Base-by-base conservation (phyloP, 2,113 vertebrate genomes). In the Lophura nycthemera region DNA sequence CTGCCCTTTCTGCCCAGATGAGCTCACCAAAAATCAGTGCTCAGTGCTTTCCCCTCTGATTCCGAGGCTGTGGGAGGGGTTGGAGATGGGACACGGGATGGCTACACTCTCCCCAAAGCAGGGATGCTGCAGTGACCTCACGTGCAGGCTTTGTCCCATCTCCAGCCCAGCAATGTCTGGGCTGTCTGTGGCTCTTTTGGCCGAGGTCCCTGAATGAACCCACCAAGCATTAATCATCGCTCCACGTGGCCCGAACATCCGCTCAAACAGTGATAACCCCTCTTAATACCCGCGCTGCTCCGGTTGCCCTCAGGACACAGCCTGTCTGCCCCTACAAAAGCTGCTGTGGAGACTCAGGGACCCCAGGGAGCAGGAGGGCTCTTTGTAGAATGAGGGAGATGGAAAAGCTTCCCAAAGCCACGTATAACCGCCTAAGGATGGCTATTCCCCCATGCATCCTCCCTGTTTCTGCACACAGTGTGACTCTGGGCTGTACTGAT, bases 271-370 rank as follows among this genome's bases (percentile, higher is more conserved):
- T 56, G 81, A 66, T 66, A 87, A 78, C 90, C 32, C 79, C 59
- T 90, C 91, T 76, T 96, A 95, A 90, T 54, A 45, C 93, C 84
- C 10, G 10, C 3, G 38, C 8, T 52, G 85, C 79, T 93, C 80
- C 74, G 43, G 67, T 11, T 91, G 61, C 45, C 75, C 64, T 77
- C 5, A 1, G 93, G 83, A 86, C 91, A 80, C 70, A 20, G 1
- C 72, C 89, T 42, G 38, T 60, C 75, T 92, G 59, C 3, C 69
- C 64, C 52, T 57, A 1, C 83, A 34, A 27, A 47, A 34, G 63
- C 42, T 1, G 0, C 2, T 4, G 42, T 50, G 19, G 57, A 67
- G 70, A 45, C 47, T 32, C 2, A 0, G 29, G 7, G 0, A 4
- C 48, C 52, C 34, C 2, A 0, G 29, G 7, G 0, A 3, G 19